Base-by-base conservation (phyloP, 1,140 invertebrate species). In the Arion vulgaris region DNA sequence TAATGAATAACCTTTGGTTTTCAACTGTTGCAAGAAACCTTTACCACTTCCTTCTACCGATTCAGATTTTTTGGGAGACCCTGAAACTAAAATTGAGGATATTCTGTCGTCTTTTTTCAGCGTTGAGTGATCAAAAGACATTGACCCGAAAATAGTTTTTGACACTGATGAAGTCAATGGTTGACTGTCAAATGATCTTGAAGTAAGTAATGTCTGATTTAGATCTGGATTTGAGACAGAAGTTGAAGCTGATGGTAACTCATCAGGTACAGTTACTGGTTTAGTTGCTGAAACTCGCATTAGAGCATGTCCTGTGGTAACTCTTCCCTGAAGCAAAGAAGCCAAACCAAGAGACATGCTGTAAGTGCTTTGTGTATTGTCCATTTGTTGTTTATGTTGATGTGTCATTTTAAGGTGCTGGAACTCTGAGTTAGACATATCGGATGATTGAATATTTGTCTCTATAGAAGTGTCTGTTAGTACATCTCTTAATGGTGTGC, bases 321-420 rank as follows among this genome's bases (percentile, higher is more conserved):
- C 88, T 74, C 96, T 93, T 89, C 97, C 96, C 83, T 96, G 95
- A 17, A 97, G 92, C 92, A 96, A 95, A 85, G 95, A 95, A 0
- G 96, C 96, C 11, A 97, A 91, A 0, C 96, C 95, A 13, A 95
- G 91, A 17, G 95, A 95, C 38, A 96, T 96, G 32, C 95, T 96
- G 90, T 96, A 96, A 1, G 96, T 96, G 9, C 94, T 95, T 23
- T 95, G 95, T 15, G 83, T 85, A 15, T 95, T 95, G 53, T 69
- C 83, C 19, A 2, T 17, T 32, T 2, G n/a, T 32, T 2, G 62
- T 66, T 32, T 23, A 34, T 66, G 28, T 28, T 32, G 62, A 28
- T 28, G 28, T 66, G 62, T 32, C 28, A 32, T 32, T 17, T 66
- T 9, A 4, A n/a, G 19, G 9, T 57, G 53, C 19, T 57, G 53